Conservation (phyloP, 2,888 invertebrate species). For the Idaea aversata region DNA sequence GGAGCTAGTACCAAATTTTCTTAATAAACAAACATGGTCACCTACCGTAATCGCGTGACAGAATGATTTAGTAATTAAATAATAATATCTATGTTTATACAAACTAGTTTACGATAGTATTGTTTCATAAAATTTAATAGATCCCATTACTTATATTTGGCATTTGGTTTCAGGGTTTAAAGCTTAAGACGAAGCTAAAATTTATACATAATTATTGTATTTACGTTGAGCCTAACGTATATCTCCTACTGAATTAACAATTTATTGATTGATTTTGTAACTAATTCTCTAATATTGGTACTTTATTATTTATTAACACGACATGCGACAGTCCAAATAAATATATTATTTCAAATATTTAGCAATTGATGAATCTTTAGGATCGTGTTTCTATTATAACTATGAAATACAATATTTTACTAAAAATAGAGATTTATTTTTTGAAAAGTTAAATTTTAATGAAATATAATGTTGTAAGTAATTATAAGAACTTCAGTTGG, state of each 20-base stretch:
- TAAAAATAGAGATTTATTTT: not conserved
- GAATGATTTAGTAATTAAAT: not conserved
- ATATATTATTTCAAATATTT: not conserved
- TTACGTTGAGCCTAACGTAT: constrained; percentile 12
- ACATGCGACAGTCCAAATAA: not conserved
- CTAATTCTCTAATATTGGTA: not conserved
- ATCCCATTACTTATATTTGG: constrained; percentile 18
- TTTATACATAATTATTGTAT: constrained; percentile 11
- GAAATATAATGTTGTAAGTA: not conserved
- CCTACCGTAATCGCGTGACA: not conserved
- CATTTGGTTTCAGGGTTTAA: constrained; percentile 24
- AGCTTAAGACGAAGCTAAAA: constrained; percentile 18
- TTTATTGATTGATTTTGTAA: not conserved
- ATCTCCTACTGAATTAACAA: not conserved
- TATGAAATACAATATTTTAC: not conserved
- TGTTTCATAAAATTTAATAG: constrained; percentile 3
- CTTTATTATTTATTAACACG: not conserved
- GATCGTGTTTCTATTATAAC: too few species aligned
- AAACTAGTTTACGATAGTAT: not conserved
- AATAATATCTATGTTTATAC: not conserved
- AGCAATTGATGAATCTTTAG: too few species aligned
- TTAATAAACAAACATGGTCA: constrained; percentile 12
- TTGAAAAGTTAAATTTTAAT: not conserved
- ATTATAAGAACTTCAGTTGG: too few species aligned
- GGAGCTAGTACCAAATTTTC: constrained; percentile 23